These are phyloP conservation scores for Rana temporaria DNA, from an alignment of 2,113 vertebrate genomes.

Conservation along the genomic window DNA sequence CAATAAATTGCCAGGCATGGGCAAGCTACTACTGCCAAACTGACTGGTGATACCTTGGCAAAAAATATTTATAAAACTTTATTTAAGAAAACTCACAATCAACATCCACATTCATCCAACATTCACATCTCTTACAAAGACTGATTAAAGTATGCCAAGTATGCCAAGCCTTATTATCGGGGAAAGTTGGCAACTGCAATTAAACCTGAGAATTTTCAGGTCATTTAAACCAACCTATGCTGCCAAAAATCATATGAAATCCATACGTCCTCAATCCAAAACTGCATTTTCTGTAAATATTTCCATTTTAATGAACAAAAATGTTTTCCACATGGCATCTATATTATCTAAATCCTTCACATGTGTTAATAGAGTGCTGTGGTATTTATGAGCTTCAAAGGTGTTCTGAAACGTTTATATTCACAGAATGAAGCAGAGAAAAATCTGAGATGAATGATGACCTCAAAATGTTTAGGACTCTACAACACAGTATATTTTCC, in stretches of 20 bases:
- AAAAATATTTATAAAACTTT: too few relatives aligned
- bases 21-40: too few relatives aligned
- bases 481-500: neutral
- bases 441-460: constrained; percentile 5
- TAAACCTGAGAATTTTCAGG: neutral
- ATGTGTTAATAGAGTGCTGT: constrained; percentile 18
- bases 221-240: neutral
- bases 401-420: constrained; percentile 5
- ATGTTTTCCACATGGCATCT: constrained; percentile 31
- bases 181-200: neutral
- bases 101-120: too few relatives aligned
- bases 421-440: neutral
- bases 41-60: too few relatives aligned
- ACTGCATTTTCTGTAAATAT: constrained; percentile 33
- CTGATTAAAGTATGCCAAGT: too few relatives aligned
- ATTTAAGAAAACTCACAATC: too few relatives aligned
- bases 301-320: constrained; percentile 1
- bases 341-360: neutral
- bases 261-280: neutral
- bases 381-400: neutral
- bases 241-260: neutral
- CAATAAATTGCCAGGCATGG: too few relatives aligned
- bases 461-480: neutral
- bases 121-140: too few relatives aligned
- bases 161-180: too few relatives aligned